Evolutionary conservation across 2,888 invertebrate species (phyloP), one percentile per base, ranked within the genome.

Genomic region (Rhagium mordax): DNA sequence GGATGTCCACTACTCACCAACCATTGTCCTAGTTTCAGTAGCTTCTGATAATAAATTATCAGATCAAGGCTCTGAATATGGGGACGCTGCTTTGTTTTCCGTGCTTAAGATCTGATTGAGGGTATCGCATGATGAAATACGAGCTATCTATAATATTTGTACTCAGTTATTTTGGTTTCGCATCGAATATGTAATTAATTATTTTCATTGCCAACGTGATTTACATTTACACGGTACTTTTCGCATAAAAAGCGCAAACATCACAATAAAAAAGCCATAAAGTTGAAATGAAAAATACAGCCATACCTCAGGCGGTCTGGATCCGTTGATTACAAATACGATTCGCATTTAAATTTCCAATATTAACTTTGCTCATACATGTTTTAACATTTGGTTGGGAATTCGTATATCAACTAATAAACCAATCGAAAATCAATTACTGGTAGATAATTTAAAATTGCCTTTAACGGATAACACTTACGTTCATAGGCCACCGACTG

Each of bases 11-110:
- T 59, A 59, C 33, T 16, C 13, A 55, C 10, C 13, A 55, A 20
- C 21, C 59, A 59, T 59, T 59, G 59, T 33, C 59, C 59, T 59
- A 59, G 33, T 59, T 59, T 59, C 27, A 21, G n/a, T n/a, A n/a
- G 24, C 3, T 24, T 24, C 41, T 41, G 59, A 59, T 59, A 59
- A 33, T 33, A 29, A 59, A 59, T 18, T 59, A 59, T 33, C 33
- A 16, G 59, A 59, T 59, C 59, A 59, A 59, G 33, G 24, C 59
- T 16, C 7, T 15, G 33, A 59, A 16, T 18, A 59, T 16, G 59
- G 29, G n/a, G 1, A 59, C 7, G 7, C 7, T 10, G n/a, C 18
- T 59, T 29, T 13, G 27, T 57, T 59, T 59, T 33, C 16, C 16
- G n/a, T 8, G 7, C 16, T 33, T 33, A 41, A n/a, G n/a, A 59